Percentiles rank a stretch among this genome's conserved stretches.
phyloP scores from a whole-genome alignment of 2,888 invertebrate species.

The Aplocera efformata region DNA sequence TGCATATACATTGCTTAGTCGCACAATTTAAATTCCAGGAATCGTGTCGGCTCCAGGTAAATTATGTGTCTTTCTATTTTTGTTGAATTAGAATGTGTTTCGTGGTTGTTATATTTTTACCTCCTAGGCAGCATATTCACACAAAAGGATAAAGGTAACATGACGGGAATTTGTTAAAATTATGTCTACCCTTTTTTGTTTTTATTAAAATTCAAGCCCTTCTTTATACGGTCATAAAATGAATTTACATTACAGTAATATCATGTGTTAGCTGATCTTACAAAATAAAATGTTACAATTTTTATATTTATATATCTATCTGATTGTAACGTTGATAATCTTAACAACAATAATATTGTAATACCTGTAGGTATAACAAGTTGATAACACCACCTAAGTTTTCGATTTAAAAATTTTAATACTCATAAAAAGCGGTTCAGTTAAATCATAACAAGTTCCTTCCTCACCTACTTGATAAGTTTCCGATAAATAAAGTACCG shows the following conservation, averaged over 20 bases:
- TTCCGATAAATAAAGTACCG: slow-evolving; percentile 21
- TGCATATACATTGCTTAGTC: too few species aligned
- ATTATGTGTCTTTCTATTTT: background rate
- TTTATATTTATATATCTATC: too few species aligned
- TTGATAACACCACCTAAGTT: slow-evolving; percentile 10
- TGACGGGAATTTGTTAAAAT: slow-evolving; percentile 12
- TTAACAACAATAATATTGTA: too few species aligned
- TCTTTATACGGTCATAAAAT: slow-evolving; percentile 4
- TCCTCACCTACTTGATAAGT: slow-evolving; percentile 20
- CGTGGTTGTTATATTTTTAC: slow-evolving; percentile 6
- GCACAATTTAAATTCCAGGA: background rate
- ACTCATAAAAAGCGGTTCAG: slow-evolving; percentile 24
- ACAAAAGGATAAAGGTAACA: slow-evolving; percentile 13
- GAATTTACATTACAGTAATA: background rate
- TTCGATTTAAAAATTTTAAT: slow-evolving; percentile 11
- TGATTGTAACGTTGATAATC: too few species aligned
- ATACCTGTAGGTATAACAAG: too few species aligned
- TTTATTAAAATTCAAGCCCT: slow-evolving; percentile 7
- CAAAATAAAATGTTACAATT: too few species aligned
- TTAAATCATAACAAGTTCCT: slow-evolving; percentile 21
- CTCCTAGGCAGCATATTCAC: slow-evolving; percentile 1
- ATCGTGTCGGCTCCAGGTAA: background rate
- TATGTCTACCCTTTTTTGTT: slow-evolving; percentile 8
- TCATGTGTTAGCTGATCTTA: too few species aligned
- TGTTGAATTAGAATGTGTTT: background rate